A percentile compares a stretch with the other conserved stretches of the same genome.
Conservation (phyloP, 1,140 invertebrate genomes). For the Papilio dardanus region DNA sequence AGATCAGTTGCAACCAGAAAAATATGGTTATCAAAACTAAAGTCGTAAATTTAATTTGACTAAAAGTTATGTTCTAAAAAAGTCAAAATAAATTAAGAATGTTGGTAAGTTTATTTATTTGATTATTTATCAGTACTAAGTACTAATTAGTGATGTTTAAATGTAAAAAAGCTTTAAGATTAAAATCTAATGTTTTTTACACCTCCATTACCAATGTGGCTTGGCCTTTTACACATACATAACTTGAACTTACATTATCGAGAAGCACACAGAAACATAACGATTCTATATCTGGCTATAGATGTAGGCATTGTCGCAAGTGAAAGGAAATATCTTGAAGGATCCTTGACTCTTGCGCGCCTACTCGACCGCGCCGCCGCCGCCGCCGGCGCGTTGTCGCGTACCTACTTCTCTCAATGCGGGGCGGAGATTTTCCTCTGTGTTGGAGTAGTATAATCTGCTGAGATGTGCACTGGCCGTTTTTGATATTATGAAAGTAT, state of each 20-base stretch:
- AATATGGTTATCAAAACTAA: too few species aligned
- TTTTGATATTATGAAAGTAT: too few species aligned
- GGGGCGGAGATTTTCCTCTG: constrained; percentile 45
- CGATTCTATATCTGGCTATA: constrained; percentile 53
- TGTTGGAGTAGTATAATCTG: too few species aligned
- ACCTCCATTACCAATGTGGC: constrained; percentile 32
- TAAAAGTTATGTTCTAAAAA: too few species aligned
- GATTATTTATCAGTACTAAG: background rate
- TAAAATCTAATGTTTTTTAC: constrained; percentile 34
- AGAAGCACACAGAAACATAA: constrained; percentile 49
- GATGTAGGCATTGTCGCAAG: constrained; percentile 76
- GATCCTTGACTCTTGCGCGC: constrained; percentile 78
- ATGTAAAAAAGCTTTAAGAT: constrained; percentile 9
- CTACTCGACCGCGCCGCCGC: constrained; percentile 57
- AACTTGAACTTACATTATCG: constrained; percentile 46
- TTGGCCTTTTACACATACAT: constrained; percentile 35
- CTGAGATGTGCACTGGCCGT: too few species aligned
- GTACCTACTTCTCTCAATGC: constrained; percentile 53
- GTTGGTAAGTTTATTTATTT: background rate
- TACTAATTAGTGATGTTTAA: background rate
- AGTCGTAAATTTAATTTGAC: too few species aligned
- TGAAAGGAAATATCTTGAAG: constrained; percentile 81
- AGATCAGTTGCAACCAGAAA: too few species aligned
- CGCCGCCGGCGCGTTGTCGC: constrained; percentile 45
- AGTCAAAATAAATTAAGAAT: background rate